Percentiles rank a stretch among this genome's conserved stretches.
phyloP scores from a whole-genome alignment of 2,797 vertebrate species.

The Sebastes dallii region DNA sequence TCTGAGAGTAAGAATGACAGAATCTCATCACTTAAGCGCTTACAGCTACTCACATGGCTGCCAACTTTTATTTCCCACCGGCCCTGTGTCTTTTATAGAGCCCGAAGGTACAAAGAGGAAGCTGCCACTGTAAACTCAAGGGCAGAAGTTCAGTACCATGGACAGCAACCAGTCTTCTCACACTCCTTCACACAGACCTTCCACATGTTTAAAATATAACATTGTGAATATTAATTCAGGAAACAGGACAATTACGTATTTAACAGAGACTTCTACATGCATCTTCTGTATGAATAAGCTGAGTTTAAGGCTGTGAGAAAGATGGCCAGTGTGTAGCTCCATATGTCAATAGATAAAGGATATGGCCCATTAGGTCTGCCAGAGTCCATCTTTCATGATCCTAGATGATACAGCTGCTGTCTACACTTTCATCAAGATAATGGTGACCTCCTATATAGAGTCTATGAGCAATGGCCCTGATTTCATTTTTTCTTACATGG shows the following conservation, averaged over 20 bases:
- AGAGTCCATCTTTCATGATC: slow-evolving; percentile 68
- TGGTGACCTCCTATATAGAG: slow-evolving; percentile 70
- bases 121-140: slow-evolving; percentile 19
- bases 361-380: slow-evolving; percentile 69
- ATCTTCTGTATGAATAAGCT: slow-evolving; percentile 28
- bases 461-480: slow-evolving; percentile 65
- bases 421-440: slow-evolving; percentile 77
- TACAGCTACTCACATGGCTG: neutral
- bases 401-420: slow-evolving; percentile 73
- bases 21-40: neutral
- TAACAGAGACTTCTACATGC: slow-evolving; percentile 18
- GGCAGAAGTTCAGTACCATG: slow-evolving; percentile 80
- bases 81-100: slow-evolving; percentile 26
- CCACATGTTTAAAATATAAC: neutral
- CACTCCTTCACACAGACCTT: neutral
- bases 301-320: slow-evolving; percentile 17
- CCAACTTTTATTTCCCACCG: slow-evolving; percentile 19
- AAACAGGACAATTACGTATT: neutral
- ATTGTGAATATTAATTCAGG: slow-evolving; percentile 17
- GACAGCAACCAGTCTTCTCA: slow-evolving; percentile 69
- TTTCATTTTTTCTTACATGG: slow-evolving; percentile 64
- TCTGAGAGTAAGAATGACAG: neutral
- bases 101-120: neutral
- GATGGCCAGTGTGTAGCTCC: slow-evolving; percentile 31
- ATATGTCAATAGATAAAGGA: slow-evolving; percentile 67